Base-by-base conservation (phyloP, 2,888 invertebrate species). In the Pristionchus exspectatus region DNA sequence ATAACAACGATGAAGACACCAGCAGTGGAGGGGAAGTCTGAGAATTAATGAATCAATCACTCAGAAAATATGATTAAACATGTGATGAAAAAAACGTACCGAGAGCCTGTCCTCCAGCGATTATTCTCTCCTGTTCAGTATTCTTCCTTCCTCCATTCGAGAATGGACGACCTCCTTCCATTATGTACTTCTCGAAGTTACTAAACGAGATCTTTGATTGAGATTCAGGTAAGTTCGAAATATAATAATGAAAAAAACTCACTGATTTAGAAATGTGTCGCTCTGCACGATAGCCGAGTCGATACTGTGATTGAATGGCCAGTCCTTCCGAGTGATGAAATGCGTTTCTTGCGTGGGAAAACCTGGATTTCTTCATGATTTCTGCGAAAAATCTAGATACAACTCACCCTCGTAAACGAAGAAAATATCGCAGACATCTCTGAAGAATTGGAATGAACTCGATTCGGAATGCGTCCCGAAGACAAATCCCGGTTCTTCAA, bases 1-100 rank as follows among this genome's bases (percentile, higher is more conserved):
- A 56, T 27, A 24, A 84, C 56, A 14, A 84, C 44, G 27, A 84
- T 18, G 30, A 84, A 84, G 18, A 84, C 30, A 5, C 83, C 83
- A 56, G 83, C 54, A 14, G 56, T 56, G 4, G 83, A 84, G 56
- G 83, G 56, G 56, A 84, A 84, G 21, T 84, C 83, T 84, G 54
- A 54, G 12, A 27, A 50, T 4, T 33, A 0, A 24, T 38, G 44
- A 10, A 50, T 5, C 0, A 10, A 44, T 77, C 1, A 1, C 2
- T 12, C 18, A 16, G 16, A 21, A 44, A 38, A n/a, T 24, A 14
- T 2, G 24, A 27, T 69, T 69, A 12, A 12, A 0, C 5, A 24
- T 3, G 27, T 3, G 38, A 38, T 5, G 38, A 38, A 38, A 38
- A 27, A 69, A 69, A 27, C 54, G 2, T 30, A 84, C 83, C 83